These are phyloP conservation scores for Arremon brunneinucha DNA, from an alignment of 2,797 vertebrate species.

Conservation along the genomic window DNA sequence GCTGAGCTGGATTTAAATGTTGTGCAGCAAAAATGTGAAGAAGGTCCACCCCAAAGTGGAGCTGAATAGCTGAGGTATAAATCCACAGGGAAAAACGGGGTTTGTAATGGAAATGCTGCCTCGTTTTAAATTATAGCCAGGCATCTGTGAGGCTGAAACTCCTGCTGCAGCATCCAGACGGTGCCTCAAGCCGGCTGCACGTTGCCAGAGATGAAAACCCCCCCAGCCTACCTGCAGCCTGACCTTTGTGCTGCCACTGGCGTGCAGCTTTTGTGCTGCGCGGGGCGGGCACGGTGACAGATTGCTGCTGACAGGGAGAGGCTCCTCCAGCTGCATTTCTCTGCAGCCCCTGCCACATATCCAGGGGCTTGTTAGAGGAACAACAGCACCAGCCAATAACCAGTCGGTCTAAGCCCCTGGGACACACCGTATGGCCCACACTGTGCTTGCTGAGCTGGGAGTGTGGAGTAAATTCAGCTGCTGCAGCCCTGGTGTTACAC, in stretches of 20 bases:
- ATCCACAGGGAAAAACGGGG: neutral
- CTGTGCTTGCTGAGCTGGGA: neutral
- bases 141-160: conserved; percentile 31
- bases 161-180: conserved; percentile 40
- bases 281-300: conserved; percentile 36
- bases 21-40: neutral
- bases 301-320: conserved; percentile 49
- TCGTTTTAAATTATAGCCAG: conserved; percentile 5
- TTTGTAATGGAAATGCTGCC: conserved; percentile 35
- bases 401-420: conserved; percentile 48
- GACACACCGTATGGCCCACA: conserved; percentile 44
- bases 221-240: conserved; percentile 25
- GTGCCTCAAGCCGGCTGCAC: conserved; percentile 26
- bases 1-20: conserved; percentile 12
- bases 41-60: neutral
- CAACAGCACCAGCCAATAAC: conserved; percentile 49
- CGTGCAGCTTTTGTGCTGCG: conserved; percentile 33
- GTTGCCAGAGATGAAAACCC: neutral
- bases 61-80: conserved; percentile 13
- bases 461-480: conserved; percentile 15
- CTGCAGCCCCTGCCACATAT: conserved; percentile 39
- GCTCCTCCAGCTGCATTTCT: conserved; percentile 56
- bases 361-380: conserved; percentile 60
- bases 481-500: neutral
- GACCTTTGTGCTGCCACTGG: neutral